These are phyloP conservation scores for Lasioglossum calceatum DNA, from an alignment of 2,888 invertebrate genomes.

Conservation along the genomic window DNA sequence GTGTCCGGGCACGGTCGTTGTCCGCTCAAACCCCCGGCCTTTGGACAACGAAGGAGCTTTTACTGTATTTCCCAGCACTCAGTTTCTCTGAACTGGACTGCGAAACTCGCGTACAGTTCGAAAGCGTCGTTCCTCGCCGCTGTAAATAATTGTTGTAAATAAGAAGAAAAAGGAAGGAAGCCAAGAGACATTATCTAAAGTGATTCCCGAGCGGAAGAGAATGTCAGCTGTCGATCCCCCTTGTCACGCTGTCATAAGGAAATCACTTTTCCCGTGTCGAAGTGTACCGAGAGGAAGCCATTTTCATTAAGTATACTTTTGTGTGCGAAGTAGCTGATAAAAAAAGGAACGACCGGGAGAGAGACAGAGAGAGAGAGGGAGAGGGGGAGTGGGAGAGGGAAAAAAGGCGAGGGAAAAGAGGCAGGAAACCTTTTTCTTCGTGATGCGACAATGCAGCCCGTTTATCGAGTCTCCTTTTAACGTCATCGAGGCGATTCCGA, in stretches of 20 bases:
- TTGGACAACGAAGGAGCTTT: no score
- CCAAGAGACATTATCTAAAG: slow-evolving; percentile 2
- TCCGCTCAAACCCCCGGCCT: no score
- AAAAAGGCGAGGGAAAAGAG: slow-evolving; percentile 31
- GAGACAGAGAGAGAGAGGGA: neutral
- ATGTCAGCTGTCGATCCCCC: slow-evolving; percentile 1
- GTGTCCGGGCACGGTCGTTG: no score
- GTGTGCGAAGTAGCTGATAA: slow-evolving; percentile 53
- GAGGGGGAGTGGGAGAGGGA: neutral
- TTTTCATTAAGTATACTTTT: slow-evolving; percentile 59
- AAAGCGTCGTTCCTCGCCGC: neutral
- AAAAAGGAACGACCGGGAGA: slow-evolving; percentile 10
- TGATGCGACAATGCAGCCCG: slow-evolving; percentile 59
- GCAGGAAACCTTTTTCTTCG: slow-evolving; percentile 58
- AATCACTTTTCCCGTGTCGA: slow-evolving; percentile 39
- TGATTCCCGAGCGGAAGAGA: neutral
- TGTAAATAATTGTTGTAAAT: neutral
- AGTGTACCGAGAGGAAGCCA: slow-evolving; percentile 44
- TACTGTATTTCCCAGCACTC: neutral
- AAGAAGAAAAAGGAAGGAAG: neutral
- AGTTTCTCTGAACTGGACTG: neutral
- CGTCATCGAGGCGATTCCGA: slow-evolving; percentile 70
- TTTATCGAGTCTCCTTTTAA: slow-evolving; percentile 61
- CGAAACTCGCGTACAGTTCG: neutral
- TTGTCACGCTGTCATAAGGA: slow-evolving; percentile 12